Conservation (phyloP, 2,113 vertebrate genomes). For the Mormyrus iriodes region DNA sequence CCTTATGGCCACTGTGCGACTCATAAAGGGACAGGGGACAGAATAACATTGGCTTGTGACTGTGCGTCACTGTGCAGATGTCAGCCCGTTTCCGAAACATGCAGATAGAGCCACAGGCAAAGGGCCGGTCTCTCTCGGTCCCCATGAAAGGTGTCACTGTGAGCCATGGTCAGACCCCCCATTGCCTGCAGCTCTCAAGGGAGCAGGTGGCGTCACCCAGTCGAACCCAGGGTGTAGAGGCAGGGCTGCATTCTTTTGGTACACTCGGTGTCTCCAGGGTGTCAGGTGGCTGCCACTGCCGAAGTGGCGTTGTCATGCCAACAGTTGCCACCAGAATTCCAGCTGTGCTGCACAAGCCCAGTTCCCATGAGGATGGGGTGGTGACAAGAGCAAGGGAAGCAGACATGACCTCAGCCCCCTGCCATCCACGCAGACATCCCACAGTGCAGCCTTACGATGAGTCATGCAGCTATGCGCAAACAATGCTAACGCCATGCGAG, state of each 20-base stretch:
- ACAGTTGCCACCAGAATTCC: background rate
- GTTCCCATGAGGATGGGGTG: background rate
- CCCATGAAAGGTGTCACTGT: slow-evolving; percentile 16
- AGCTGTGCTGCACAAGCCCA: background rate
- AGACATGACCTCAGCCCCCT: background rate
- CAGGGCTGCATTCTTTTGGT: background rate
- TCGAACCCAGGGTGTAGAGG: background rate
- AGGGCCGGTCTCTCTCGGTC: background rate
- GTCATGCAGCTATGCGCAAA: background rate
- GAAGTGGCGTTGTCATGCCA: slow-evolving; percentile 23
- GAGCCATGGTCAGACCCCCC: background rate
- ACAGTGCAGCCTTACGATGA: background rate
- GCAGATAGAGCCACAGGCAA: slow-evolving; percentile 12
- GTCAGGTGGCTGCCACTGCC: slow-evolving; percentile 23
- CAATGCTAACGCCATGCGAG: background rate
- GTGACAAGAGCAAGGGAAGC: background rate
- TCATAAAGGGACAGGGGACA: background rate
- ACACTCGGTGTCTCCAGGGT: background rate
- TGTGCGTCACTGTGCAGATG: background rate
- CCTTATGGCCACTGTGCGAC: background rate
- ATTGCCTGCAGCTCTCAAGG: background rate
- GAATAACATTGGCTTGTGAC: no score
- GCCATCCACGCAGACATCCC: background rate
- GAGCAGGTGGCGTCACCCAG: background rate
- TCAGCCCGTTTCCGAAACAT: background rate